Evolutionary conservation across 2,113 vertebrate species (phyloP).

Genomic region (human (Homo sapiens)): GRCh38 chrX:50479501-50480000

Average conservation of each 20-base stretch:
- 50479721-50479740: not conserved
- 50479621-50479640: slow-evolving; percentile 23
- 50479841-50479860: not conserved
- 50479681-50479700: not conserved
- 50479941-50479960: not conserved
- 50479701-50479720: not conserved
- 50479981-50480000: not conserved
- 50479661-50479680: not conserved
- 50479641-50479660: not conserved
- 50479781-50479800: not conserved
- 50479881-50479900: not conserved
- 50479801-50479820: not conserved
- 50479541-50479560: slow-evolving; percentile 13
- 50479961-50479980: slow-evolving; percentile 2
- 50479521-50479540: slow-evolving; percentile 14
- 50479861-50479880: not conserved
- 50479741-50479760: not conserved
- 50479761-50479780: not conserved
- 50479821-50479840: not conserved
- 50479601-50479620: not conserved
- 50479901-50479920: not conserved
- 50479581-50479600: not conserved
- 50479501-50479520: not conserved
- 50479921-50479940: slow-evolving; percentile 5
- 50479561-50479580: slow-evolving; percentile 49